Evolutionary conservation across 2,797 vertebrate species (phyloP), one percentile per base, ranked within the genome.

Genomic region (Balearica regulorum): DNA sequence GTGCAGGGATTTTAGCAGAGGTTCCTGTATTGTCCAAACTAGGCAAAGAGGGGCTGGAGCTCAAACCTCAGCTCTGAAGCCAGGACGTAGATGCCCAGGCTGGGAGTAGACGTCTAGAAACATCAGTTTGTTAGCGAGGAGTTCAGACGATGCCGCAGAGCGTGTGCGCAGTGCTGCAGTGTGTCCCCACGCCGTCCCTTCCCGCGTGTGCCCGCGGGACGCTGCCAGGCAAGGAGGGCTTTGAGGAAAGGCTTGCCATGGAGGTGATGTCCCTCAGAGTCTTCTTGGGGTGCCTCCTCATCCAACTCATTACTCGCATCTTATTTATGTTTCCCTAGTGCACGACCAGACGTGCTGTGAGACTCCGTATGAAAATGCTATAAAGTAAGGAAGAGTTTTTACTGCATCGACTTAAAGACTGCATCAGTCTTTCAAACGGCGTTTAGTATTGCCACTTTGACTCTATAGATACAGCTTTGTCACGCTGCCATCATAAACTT

Each of bases 391-490:
- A 84, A 81, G 86, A 79, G 80, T 26, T 82, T 93, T 83, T 90
- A 92, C 69, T 84, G 77, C 76, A 41, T 53, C 0, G 1, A 66
- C 87, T 94, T 94, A 93, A 93, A 87, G 97, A 84, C 90, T 93
- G 75, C 92, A 96, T 96, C 83, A 92, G 83, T 97, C 96, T 96
- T 95, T 94, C 87, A 89, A 89, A 95, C 81, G 81, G 82, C 81
- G 10, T 95, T 97, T 96, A 93, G 76, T 37, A 51, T 81, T 83
- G 92, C 89, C 87, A 87, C 83, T 95, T 87, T 94, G 93, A 95
- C 93, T 95, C 85, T 53, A 49, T 28, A 84, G 90, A 83, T 60
- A 95, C 71, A 92, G 80, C 77, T 86, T 75, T 95, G 94, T 94
- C 94, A 95, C 0, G 0, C 87, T 96, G 82, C 95, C 92, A 83